Base-by-base conservation (phyloP, 2,113 vertebrate genomes). In the Archocentrus centrarchus region DNA sequence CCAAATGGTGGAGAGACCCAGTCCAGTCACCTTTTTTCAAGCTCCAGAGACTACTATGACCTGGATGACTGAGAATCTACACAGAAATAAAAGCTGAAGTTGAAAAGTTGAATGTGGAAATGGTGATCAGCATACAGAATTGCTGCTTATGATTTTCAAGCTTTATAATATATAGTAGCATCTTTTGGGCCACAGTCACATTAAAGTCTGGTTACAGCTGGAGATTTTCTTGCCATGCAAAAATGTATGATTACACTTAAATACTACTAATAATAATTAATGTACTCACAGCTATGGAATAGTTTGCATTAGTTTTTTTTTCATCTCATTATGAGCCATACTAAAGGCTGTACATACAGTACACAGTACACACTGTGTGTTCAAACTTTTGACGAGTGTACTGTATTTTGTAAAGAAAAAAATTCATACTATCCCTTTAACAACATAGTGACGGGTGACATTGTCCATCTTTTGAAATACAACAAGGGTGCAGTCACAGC, bases 391-490 rank as follows among this genome's bases (percentile, higher is more conserved):
- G 37, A 39, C 3, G 10, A 8, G 37, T 30, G 30, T 39, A 10
- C 37, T 39, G 35, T 70, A 70, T 30, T 70, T 50, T 30, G 24
- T 70, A 47, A 18, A 44, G 2, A 44, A 44, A 44, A 44, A 44
- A 75, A 9, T 4, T 47, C 14, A 3, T 60, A 84, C 53, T 57
- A 59, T 27, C 53, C 59, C 22, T 73, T 63, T 62, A 59, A 64
- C 30, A 64, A 57, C 41, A 35, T 63, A 59, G 5, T 47, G 63
- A 37, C 41, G 64, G 39, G 20, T 59, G 22, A 35, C 58, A 35
- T 41, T 75, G 55, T 76, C 47, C 66, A 32, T 53, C 47, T 73
- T 53, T 73, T 53, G 44, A 73, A 73, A 53, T 73, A 53, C 6
- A 32, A n/a, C 47, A 73, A 13, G 68, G 47, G 41, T 75, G 59